Evolutionary conservation across 2,888 invertebrate species (phyloP), one percentile per base, ranked within the genome.

Genomic region (Andrena praecox): DNA sequence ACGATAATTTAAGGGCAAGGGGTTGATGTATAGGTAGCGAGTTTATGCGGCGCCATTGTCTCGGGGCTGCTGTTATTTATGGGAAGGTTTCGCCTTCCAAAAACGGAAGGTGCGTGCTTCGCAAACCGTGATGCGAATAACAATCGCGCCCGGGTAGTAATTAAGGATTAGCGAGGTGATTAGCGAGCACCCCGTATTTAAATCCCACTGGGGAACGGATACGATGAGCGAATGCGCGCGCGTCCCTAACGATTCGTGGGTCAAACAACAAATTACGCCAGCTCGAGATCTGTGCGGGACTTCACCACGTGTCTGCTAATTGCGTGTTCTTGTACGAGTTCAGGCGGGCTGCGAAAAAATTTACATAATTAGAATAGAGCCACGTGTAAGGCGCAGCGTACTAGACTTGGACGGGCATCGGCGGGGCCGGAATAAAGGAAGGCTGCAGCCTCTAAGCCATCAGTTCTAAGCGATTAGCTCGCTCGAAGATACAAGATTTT

Each of bases 121-220:
- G 62, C 68, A 68, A 50, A 42, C 68, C 84, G 70, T 63, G 78
- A 84, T 80, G 84, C 72, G 84, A 87, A 73, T 84, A 84, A 87
- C 87, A 86, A 88, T 89, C 83, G 86, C 72, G 78, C 67, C 16
- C 66, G 77, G 63, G 72, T 85, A 75, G 83, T 88, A 89, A 89
- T 89, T 89, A 89, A 87, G 84, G 87, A 89, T 88, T 89, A 89
- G 88, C 83, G 80, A 85, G 85, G 88, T 90, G 88, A 89, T 90
- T 89, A 89, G 88, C 82, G 82, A 82, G 80, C 70, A 74, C 62
- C 70, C 66, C 85, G 80, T 87, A 87, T 89, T 89, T 89, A 89
- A 89, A 89, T 89, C 87, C 89, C 80, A 59, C 72, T 60, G 79
- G 69, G 79, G 69, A 75, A 82, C 80, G 81, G 84, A 87, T 82